Evolutionary conservation across 2,113 vertebrate genomes (phyloP), one percentile per base, ranked within the genome.

Genomic region (Rhynchomys soricoides): DNA sequence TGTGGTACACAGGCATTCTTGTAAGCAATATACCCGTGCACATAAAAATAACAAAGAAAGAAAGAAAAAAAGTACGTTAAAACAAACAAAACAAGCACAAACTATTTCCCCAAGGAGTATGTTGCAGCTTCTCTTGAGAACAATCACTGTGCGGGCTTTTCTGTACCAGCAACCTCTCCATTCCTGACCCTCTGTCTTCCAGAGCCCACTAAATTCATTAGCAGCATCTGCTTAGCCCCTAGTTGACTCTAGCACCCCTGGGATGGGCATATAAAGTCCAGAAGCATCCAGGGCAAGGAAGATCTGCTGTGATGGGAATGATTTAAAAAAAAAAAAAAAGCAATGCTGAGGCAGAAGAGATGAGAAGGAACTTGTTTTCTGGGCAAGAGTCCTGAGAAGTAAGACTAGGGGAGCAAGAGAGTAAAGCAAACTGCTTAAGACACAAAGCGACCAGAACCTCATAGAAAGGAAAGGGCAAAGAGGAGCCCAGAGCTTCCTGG

Each of bases 61-160:
- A 26, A 26, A 11, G 26, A 29, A 29, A 64, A 29, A 64, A 29
- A 29, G 34, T 21, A 52, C 50, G 48, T 50, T 11, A 31, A 77
- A 29, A 16, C 13, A 34, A 4, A 64, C 81, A 79, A 24, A 57
- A 43, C n/a, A 90, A 73, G 93, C 73, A 57, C 45, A 59, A 64
- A 45, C 19, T 71, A 43, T 90, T 70, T 81, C 15, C 59, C 11
- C 24, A 79, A 81, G 37, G 37, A 88, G 37, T 45, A 31, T 48
- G 24, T 29, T 90, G 68, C 86, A 31, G 57, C 37, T 94, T 93
- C 82, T 86, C 45, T 86, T 86, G 40, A 75, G 73, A 89, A 62
- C 13, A 43, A 64, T 31, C 48, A 15, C 24, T 11, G 45, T 43
- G 68, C 29, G 75, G 52, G 64, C 34, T 92, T 45, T 71, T 59